phyloP scores from a whole-genome alignment of 1,140 invertebrate genomes.

The Microplitis demolitor region DNA sequence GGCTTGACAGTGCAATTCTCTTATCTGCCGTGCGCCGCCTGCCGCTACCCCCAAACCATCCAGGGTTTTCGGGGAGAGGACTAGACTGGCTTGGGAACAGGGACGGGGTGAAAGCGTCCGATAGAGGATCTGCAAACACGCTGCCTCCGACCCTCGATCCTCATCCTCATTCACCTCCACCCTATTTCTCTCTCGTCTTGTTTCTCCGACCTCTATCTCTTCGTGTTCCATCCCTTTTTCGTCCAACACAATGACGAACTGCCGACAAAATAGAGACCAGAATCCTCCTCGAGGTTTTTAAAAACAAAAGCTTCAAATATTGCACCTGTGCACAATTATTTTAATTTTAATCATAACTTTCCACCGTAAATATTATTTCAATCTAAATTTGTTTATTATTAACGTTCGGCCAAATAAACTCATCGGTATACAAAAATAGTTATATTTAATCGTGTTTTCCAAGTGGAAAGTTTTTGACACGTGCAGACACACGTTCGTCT shows the following conservation, averaged over 20 bases:
- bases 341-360: too few species aligned
- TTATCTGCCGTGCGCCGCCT: conserved; percentile 66
- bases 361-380: background rate
- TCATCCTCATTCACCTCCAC: conserved; percentile 43
- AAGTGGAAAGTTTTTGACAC: conserved; percentile 8
- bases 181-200: conserved; percentile 35
- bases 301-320: background rate
- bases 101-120: conserved; percentile 52
- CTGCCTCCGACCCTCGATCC: conserved; percentile 36
- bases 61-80: conserved; percentile 15
- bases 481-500: conserved; percentile 8
- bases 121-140: conserved; percentile 64
- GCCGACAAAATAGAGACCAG: conserved; percentile 28
- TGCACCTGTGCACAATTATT: background rate
- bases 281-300: conserved; percentile 10
- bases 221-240: conserved; percentile 16
- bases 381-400: background rate
- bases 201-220: background rate
- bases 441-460: background rate
- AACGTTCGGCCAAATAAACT: too few species aligned
- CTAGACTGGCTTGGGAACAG: conserved; percentile 28
- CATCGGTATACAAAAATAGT: background rate
- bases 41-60: conserved; percentile 26
- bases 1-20: conserved; percentile 85
- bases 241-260: conserved; percentile 33